Evolutionary conservation across 1,140 invertebrate genomes (phyloP).

Genomic region (Nebria ingens): DNA sequence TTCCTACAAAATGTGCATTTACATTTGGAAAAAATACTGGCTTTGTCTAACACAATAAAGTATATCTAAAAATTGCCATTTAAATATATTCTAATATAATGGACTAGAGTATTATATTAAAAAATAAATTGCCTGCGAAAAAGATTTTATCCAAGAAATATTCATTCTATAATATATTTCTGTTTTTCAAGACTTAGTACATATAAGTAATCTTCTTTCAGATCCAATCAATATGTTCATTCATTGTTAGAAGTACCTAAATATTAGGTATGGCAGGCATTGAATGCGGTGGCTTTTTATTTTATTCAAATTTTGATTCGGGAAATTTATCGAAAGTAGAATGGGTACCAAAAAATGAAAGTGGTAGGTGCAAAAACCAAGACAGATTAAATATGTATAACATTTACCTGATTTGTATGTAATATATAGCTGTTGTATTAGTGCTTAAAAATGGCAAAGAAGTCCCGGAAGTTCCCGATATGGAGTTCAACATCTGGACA

Average conservation of each 20-base stretch:
- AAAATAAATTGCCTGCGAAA: too few relatives aligned
- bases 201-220: neutral
- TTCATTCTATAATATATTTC: neutral
- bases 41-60: too few relatives aligned
- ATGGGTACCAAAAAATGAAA: slow-evolving; percentile 38
- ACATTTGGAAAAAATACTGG: too few relatives aligned
- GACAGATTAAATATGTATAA: neutral
- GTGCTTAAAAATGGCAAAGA: slow-evolving; percentile 21
- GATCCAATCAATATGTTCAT: too few relatives aligned
- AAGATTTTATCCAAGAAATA: neutral
- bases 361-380: slow-evolving; percentile 23
- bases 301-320: slow-evolving; percentile 77
- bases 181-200: neutral
- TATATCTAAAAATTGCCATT: too few relatives aligned
- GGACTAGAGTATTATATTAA: too few relatives aligned
- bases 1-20: too few relatives aligned
- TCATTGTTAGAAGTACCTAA: too few relatives aligned
- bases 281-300: slow-evolving; percentile 53
- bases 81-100: too few relatives aligned
- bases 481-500: slow-evolving; percentile 87
- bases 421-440: slow-evolving; percentile 14
- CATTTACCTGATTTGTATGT: slow-evolving; percentile 29
- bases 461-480: slow-evolving; percentile 43
- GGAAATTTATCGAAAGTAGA: slow-evolving; percentile 75
- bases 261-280: slow-evolving; percentile 35